phyloP scores from a whole-genome alignment of 53 echinoderm and acorn worm genomes.

The Crossaster papposus region DNA sequence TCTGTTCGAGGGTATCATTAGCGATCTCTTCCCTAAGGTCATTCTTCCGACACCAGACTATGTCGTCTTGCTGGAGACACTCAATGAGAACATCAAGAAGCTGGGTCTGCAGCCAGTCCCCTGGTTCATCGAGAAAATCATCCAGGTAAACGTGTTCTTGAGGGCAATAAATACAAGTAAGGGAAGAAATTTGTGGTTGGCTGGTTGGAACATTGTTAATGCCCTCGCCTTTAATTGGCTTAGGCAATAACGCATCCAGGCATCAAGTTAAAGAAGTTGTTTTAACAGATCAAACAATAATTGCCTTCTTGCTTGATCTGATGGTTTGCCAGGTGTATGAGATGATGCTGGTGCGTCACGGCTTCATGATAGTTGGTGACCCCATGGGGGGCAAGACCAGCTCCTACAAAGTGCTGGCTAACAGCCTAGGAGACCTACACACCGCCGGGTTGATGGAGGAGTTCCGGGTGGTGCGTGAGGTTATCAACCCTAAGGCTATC shows the following conservation, averaged over 20 bases:
- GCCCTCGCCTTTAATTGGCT: too few species aligned
- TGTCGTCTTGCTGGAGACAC: constrained; percentile 83
- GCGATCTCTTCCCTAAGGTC: constrained; percentile 92
- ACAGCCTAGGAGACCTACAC: constrained; percentile 87
- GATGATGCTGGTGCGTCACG: constrained; percentile 99
- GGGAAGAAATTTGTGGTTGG: too few species aligned
- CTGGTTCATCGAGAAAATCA: constrained; percentile 98
- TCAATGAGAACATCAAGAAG: constrained; percentile 94
- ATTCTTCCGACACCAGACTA: constrained; percentile 98
- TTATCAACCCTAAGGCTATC: constrained; percentile 98
- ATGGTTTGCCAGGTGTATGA: constrained; percentile 77
- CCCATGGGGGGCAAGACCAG: constrained; percentile 97
- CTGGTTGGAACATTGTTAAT: too few species aligned
- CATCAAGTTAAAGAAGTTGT: too few species aligned
- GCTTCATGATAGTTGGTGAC: constrained; percentile 99
- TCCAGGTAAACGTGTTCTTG: constrained; percentile 71
- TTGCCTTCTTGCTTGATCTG: neutral
- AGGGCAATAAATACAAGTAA: neutral
- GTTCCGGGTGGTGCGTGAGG: constrained; percentile 72
- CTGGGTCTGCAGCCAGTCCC: constrained; percentile 84
- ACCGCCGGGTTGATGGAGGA: constrained; percentile 91
- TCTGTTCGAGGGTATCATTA: constrained; percentile 98
- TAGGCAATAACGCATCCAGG: too few species aligned
- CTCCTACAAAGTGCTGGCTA: constrained; percentile 89
- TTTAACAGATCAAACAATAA: too few species aligned